Evolutionary conservation across 2,888 invertebrate genomes (phyloP).

Genomic region (Drosophila longiperda): DNA sequence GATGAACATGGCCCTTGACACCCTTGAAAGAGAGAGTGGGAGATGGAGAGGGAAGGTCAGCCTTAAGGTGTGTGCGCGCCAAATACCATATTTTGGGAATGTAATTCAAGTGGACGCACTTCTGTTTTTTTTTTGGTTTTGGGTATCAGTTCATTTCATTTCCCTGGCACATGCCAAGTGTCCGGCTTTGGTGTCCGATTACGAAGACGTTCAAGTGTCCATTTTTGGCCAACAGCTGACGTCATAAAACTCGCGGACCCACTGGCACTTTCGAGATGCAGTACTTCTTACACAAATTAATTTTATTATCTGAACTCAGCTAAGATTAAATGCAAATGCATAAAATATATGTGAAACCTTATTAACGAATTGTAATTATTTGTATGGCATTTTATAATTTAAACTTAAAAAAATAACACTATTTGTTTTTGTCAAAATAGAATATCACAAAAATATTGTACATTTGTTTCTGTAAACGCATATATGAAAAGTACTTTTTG

Average conservation of each 20-base stretch:
- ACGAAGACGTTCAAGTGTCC: constrained; percentile 66
- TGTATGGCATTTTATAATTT: neutral
- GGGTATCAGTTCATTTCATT: constrained; percentile 59
- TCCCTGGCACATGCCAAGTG: constrained; percentile 78
- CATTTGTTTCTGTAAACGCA: neutral
- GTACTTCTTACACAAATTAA: constrained; percentile 22
- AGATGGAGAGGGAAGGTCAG: constrained; percentile 24
- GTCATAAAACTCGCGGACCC: constrained; percentile 46
- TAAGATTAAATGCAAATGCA: neutral
- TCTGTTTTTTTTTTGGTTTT: constrained; percentile 71
- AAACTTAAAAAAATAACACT: neutral
- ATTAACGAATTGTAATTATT: too few species aligned
- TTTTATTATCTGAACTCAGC: neutral
- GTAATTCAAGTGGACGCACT: constrained; percentile 77
- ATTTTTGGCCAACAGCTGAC: constrained; percentile 32
- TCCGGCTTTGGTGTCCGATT: constrained; percentile 58
- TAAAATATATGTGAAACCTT: neutral
- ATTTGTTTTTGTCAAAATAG: neutral
- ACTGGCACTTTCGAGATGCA: constrained; percentile 31
- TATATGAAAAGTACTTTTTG: neutral
- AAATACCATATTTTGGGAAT: constrained; percentile 55
- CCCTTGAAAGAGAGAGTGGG: constrained; percentile 20
- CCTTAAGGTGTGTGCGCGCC: constrained; percentile 35
- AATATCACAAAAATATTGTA: neutral
- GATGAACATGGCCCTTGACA: constrained; percentile 75